Conservation (phyloP, 2,113 vertebrate species). For the Pomatorhinus ruficollis region DNA sequence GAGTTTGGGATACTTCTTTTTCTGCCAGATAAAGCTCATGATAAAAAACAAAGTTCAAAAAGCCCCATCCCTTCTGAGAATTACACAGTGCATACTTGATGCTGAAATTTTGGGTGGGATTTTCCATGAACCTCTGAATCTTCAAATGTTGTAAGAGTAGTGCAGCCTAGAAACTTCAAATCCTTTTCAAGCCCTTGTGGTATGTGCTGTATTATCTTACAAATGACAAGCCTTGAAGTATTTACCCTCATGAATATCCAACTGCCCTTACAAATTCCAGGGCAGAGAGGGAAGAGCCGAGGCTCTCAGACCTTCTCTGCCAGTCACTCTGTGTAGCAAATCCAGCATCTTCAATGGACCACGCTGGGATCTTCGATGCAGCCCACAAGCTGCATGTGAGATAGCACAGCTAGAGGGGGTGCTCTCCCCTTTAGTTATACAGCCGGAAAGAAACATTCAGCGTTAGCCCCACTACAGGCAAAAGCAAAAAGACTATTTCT, state of each 20-base stretch:
- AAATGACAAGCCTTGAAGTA: background rate
- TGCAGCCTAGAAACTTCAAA: background rate
- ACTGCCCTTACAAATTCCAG: background rate
- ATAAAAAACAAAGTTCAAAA: background rate
- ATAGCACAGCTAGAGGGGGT: background rate
- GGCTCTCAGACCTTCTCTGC: background rate
- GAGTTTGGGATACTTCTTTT: background rate
- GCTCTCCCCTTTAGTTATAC: background rate
- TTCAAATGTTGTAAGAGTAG: background rate
- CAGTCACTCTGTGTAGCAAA: background rate
- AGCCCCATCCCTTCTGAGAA: background rate
- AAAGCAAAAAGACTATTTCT: background rate
- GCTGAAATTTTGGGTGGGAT: background rate
- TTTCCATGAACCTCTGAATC: background rate
- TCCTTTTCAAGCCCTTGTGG: background rate
- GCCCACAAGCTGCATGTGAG: background rate
- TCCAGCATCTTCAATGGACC: background rate
- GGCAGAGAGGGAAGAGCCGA: background rate
- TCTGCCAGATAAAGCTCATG: background rate
- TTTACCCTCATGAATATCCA: background rate
- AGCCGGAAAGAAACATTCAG: background rate
- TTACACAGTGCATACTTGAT: background rate
- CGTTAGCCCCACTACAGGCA: background rate
- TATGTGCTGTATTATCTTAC: background rate
- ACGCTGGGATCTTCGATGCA: fast-evolving